phyloP scores from a whole-genome alignment of 2,797 vertebrate genomes.

The Triplophysa yarkandensis region DNA sequence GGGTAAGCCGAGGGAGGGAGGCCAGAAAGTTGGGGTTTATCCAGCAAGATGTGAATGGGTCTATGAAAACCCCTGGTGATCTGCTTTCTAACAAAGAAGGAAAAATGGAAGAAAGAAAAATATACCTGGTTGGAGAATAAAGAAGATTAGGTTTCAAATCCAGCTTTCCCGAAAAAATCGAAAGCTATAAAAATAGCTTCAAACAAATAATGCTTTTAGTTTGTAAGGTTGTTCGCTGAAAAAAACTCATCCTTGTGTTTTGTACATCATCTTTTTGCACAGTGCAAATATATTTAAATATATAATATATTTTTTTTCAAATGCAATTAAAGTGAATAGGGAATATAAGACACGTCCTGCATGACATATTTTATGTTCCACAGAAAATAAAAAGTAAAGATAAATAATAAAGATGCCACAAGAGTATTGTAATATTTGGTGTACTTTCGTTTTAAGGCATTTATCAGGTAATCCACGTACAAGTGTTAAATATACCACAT shows the following conservation, averaged over 20 bases:
- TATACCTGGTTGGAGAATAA: background rate
- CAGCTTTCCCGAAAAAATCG: no score
- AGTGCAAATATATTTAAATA: no score
- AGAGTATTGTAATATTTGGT: background rate
- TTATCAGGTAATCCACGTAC: slow-evolving; percentile 1
- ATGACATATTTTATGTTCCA: background rate
- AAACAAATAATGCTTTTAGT: no score
- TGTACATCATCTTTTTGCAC: no score
- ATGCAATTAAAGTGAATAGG: no score
- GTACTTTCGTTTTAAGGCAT: background rate
- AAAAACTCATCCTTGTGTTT: no score
- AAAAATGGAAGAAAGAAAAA: background rate
- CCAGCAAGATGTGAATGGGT: background rate
- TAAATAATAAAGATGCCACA: no score
- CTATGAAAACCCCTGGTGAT: slow-evolving; percentile 13
- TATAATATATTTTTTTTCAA: no score
- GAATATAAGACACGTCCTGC: background rate
- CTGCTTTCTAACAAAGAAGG: slow-evolving; percentile 2
- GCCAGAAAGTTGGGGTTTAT: slow-evolving; percentile 1
- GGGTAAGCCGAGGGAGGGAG: background rate
- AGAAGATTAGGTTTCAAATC: background rate
- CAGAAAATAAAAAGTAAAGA: background rate
- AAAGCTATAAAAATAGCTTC: background rate
- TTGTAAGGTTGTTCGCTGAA: no score
- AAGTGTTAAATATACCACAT: background rate